phyloP scores from a whole-genome alignment of 1,140 invertebrate genomes.

The Lepidostoma basale region DNA sequence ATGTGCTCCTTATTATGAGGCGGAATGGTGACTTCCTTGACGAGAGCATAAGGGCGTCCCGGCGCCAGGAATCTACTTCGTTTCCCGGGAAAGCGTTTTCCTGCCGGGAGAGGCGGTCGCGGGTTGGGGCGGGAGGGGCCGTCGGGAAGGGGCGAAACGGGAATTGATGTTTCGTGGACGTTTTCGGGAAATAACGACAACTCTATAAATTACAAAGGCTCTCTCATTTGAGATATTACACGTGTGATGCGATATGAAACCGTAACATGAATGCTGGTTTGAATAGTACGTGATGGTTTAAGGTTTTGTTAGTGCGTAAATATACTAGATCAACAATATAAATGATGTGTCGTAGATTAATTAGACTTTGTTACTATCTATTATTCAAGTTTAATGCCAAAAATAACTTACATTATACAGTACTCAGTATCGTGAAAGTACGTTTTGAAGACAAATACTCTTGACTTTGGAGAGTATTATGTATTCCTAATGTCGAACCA shows the following conservation, averaged over 20 bases:
- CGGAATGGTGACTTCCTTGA: neutral
- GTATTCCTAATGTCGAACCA: too few relatives aligned
- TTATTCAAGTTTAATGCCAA: too few relatives aligned
- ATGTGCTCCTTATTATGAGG: constrained; percentile 5
- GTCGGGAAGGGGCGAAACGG: neutral
- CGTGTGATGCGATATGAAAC: neutral
- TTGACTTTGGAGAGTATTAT: too few relatives aligned
- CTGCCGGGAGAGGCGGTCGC: neutral
- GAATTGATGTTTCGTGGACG: constrained; percentile 23
- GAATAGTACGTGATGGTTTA: too few relatives aligned
- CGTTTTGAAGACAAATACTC: too few relatives aligned
- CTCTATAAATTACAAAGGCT: constrained; percentile 8
- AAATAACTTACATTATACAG: too few relatives aligned
- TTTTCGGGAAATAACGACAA: constrained; percentile 34
- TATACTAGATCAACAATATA: too few relatives aligned
- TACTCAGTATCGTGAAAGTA: too few relatives aligned
- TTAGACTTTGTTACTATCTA: too few relatives aligned
- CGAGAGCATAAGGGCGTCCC: neutral
- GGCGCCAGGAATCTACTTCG: constrained; percentile 23
- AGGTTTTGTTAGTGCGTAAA: too few relatives aligned
- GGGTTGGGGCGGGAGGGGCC: neutral
- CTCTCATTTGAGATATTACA: constrained; percentile 19
- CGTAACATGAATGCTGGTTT: too few relatives aligned
- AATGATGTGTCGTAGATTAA: too few relatives aligned
- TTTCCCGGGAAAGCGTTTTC: neutral